These are phyloP conservation scores for Thymallus thymallus DNA, from an alignment of 2,113 vertebrate species.

Conservation along the genomic window DNA sequence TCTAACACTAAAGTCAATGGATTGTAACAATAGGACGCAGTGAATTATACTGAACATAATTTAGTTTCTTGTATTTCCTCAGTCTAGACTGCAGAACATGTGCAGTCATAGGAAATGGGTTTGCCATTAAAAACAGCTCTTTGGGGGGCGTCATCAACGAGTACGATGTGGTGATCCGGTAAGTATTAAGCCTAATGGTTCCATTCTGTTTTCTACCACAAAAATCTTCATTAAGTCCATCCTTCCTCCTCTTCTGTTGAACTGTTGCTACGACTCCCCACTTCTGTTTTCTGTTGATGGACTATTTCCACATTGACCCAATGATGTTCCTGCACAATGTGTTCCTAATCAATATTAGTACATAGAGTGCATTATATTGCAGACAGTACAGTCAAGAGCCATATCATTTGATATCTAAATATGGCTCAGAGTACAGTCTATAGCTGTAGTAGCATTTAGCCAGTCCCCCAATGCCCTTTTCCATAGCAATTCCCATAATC, in stretches of 20 bases:
- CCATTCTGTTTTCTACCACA: not conserved
- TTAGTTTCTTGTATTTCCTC: conserved; percentile 25
- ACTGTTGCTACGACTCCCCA: not conserved
- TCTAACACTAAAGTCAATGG: too few species aligned
- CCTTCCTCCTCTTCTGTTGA: not conserved
- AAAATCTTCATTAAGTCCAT: not conserved
- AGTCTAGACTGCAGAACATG: conserved; percentile 90
- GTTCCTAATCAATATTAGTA: not conserved
- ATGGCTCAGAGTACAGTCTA: too few species aligned
- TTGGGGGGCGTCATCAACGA: conserved; percentile 86
- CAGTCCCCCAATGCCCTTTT: not conserved
- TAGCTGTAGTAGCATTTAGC: not conserved
- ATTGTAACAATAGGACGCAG: not conserved
- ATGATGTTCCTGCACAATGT: not conserved
- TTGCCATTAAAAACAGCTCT: conserved; percentile 88
- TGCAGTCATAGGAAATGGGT: conserved; percentile 89
- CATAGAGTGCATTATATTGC: not conserved
- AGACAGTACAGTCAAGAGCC: not conserved
- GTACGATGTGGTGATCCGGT: conserved; percentile 91
- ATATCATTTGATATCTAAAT: too few species aligned
- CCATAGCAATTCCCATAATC: too few species aligned
- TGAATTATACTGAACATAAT: not conserved
- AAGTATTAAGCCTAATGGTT: conserved; percentile 30
- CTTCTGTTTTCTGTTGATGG: not conserved
- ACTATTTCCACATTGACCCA: too few species aligned